These are phyloP conservation scores for Haplochromis vanheusdeni DNA, from an alignment of 2,113 vertebrate genomes.

Conservation along the genomic window DNA sequence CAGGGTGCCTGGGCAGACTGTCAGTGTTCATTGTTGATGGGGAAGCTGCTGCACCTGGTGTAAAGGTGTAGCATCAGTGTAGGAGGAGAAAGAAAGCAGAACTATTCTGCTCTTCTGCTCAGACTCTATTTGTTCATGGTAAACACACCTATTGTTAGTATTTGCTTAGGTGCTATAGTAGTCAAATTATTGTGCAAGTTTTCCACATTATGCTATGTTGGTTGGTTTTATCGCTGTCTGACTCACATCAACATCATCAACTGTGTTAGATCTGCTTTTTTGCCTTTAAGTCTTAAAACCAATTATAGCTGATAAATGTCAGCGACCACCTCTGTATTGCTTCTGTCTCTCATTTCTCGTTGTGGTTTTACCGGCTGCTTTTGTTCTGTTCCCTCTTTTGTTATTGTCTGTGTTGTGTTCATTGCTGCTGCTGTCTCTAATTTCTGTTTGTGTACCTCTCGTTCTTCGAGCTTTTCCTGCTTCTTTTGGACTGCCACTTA, in stretches of 20 bases:
- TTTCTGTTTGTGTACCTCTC: background rate
- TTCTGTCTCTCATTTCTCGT: background rate
- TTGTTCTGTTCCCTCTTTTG: background rate
- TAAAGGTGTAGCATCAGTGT: background rate
- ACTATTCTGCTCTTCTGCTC: background rate
- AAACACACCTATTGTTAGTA: background rate
- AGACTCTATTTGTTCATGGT: background rate
- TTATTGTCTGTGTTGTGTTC: background rate
- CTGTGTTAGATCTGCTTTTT: background rate
- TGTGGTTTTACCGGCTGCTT: background rate
- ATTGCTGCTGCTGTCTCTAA: background rate
- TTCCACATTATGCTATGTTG: background rate
- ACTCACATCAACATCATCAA: background rate
- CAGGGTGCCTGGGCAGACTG: background rate
- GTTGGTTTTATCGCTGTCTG: background rate
- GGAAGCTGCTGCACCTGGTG: background rate
- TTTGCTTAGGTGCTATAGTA: background rate
- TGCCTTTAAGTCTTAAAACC: background rate
- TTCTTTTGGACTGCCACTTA: background rate
- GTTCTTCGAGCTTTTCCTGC: background rate
- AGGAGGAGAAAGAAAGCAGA: background rate
- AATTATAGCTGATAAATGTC: background rate
- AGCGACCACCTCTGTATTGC: fast-evolving
- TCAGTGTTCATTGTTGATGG: background rate
- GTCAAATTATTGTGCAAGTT: background rate